Conservation (phyloP, 2,797 vertebrate genomes). For the Pseudocheirus occidentalis region DNA sequence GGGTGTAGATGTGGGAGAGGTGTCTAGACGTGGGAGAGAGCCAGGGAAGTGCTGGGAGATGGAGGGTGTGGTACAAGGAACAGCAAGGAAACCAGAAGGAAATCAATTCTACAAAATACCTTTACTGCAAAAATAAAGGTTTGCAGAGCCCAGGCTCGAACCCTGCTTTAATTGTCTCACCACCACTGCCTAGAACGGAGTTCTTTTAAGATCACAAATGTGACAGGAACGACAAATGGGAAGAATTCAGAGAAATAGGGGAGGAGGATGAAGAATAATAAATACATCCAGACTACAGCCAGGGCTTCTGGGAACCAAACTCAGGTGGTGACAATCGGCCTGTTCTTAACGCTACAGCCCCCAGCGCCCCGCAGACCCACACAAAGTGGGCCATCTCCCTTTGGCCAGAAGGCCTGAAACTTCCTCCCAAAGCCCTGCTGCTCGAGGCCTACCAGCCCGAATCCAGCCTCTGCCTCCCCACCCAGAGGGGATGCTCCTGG, state of each 20-base stretch:
- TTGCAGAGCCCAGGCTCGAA: not conserved
- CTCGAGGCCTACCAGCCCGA: not conserved
- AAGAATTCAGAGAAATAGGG: not conserved
- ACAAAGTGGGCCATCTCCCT: not conserved
- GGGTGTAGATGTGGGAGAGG: too few species aligned
- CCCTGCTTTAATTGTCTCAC: not conserved
- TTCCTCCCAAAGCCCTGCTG: not conserved
- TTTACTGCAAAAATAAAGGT: not conserved
- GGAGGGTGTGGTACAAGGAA: not conserved
- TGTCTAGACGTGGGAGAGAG: too few species aligned
- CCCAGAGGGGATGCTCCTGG: not conserved
- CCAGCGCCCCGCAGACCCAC: not conserved
- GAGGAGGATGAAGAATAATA: not conserved
- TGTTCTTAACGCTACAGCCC: not conserved
- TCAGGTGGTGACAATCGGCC: not conserved
- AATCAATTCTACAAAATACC: not conserved
- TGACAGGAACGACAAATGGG: not conserved
- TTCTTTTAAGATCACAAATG: not conserved
- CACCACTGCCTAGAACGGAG: not conserved
- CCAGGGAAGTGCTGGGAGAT: not conserved
- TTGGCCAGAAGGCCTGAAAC: not conserved
- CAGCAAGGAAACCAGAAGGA: not conserved
- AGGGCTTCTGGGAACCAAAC: not conserved
- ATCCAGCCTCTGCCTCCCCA: not conserved
- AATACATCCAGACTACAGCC: not conserved